A percentile compares a stretch with the other conserved stretches of the same genome.
Conservation (phyloP, 2,888 invertebrate genomes). For the Drepanosiphum platanoidis region DNA sequence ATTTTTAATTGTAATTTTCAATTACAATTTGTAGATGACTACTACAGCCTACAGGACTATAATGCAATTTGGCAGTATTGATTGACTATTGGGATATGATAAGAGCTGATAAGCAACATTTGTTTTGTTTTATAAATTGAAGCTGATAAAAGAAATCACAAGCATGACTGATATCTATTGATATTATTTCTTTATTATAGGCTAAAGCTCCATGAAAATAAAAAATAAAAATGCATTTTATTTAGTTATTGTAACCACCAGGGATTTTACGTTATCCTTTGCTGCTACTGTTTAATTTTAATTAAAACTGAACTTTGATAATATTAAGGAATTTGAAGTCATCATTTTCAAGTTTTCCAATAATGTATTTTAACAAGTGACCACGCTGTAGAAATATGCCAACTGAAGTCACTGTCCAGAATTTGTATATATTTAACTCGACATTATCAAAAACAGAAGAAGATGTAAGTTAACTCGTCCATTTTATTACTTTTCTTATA, state of each 20-base stretch:
- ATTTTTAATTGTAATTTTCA: neutral
- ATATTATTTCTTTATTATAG: too few species aligned
- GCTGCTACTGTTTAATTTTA: too few species aligned
- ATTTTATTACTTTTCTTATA: neutral
- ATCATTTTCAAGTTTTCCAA: neutral
- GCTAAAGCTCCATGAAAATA: too few species aligned
- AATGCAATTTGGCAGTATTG: neutral
- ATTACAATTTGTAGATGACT: neutral
- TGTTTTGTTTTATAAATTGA: neutral
- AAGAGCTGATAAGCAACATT: neutral
- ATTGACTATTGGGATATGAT: neutral
- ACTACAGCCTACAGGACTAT: neutral
- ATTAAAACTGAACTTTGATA: neutral
- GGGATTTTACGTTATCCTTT: neutral
- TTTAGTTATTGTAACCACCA: neutral
- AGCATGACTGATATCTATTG: neutral
- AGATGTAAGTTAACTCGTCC: constrained; percentile 34
- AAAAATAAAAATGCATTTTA: neutral
- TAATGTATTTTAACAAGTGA: neutral
- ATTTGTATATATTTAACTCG: constrained; percentile 56
- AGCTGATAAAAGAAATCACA: neutral
- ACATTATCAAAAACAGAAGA: constrained; percentile 53
- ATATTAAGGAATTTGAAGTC: too few species aligned
- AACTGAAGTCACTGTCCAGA: constrained; percentile 36
- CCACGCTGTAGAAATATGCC: neutral